Evolutionary conservation across 2,113 vertebrate genomes (phyloP).

Genomic region (Limnothrissa miodon): DNA sequence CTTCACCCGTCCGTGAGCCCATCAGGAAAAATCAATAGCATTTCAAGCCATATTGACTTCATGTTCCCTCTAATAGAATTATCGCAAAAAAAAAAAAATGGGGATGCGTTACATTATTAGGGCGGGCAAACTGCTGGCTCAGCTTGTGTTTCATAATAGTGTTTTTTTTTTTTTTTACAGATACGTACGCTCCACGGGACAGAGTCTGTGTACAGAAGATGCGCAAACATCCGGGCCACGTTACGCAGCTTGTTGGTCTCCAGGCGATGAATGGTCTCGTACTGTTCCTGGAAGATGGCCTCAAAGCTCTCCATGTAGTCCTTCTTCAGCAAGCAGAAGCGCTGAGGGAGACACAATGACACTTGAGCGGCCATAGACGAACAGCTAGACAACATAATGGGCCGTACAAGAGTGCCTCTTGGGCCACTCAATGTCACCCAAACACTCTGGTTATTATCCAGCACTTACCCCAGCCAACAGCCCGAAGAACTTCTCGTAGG

Average conservation of each 20-base stretch:
- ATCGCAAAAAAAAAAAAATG: neutral
- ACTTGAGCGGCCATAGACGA: too few species aligned
- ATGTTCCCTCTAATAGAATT: slow-evolving; percentile 9
- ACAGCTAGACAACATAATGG: neutral
- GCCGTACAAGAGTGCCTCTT: neutral
- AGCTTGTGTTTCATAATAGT: neutral
- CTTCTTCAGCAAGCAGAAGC: slow-evolving; percentile 96
- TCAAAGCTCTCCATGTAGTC: slow-evolving; percentile 99
- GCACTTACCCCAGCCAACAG: slow-evolving; percentile 92
- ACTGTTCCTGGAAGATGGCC: slow-evolving; percentile 93
- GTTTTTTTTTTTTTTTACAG: neutral
- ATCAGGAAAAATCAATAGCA: neutral
- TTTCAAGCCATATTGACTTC: neutral
- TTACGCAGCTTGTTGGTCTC: slow-evolving; percentile 98
- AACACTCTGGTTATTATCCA: neutral
- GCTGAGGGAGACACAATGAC: slow-evolving; percentile 64
- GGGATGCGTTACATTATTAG: slow-evolving; percentile 23
- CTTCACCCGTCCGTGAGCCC: neutral
- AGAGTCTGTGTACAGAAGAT: slow-evolving; percentile 95
- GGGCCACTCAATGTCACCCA: neutral
- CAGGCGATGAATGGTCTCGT: slow-evolving; percentile 94
- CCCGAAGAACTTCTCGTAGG: slow-evolving; percentile 98
- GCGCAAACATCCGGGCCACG: slow-evolving; percentile 95
- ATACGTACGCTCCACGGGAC: slow-evolving; percentile 95
- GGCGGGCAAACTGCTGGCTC: neutral